Evolutionary conservation across 2,797 vertebrate species (phyloP).

Genomic region (Lateolabrax maculatus): DNA sequence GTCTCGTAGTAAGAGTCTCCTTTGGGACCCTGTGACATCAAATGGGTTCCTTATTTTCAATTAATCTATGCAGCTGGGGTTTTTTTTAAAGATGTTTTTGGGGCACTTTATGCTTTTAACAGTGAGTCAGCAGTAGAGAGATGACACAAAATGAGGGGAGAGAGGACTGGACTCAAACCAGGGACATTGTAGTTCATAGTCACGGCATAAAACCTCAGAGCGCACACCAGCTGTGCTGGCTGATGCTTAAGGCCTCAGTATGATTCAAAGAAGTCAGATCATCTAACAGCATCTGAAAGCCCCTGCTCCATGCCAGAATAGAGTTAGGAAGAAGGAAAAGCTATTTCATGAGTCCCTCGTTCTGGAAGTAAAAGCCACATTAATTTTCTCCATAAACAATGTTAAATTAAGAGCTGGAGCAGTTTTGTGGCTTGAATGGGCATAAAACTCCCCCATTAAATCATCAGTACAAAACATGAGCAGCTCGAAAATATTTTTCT

Average conservation of each 20-base stretch:
- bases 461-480: not conserved
- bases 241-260: not conserved
- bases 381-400: slow-evolving; percentile 1
- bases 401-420: not conserved
- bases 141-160: not conserved
- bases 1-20: not conserved
- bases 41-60: not conserved
- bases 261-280: slow-evolving; percentile 1
- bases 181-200: not conserved
- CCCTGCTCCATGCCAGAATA: not conserved
- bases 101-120: not conserved
- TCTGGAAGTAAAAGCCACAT: not conserved
- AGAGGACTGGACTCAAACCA: not conserved
- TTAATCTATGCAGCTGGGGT: not conserved
- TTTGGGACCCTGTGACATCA: too few species aligned
- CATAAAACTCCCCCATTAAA: not conserved
- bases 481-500: not conserved
- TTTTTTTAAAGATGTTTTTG: not conserved
- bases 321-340: not conserved
- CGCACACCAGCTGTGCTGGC: not conserved
- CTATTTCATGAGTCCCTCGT: not conserved
- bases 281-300: not conserved
- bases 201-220: not conserved
- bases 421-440: not conserved
- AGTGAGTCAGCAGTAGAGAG: not conserved